Evolutionary conservation across 2,888 invertebrate species (phyloP), one percentile per base, ranked within the genome.

Genomic region (Deilephila porcellus): DNA sequence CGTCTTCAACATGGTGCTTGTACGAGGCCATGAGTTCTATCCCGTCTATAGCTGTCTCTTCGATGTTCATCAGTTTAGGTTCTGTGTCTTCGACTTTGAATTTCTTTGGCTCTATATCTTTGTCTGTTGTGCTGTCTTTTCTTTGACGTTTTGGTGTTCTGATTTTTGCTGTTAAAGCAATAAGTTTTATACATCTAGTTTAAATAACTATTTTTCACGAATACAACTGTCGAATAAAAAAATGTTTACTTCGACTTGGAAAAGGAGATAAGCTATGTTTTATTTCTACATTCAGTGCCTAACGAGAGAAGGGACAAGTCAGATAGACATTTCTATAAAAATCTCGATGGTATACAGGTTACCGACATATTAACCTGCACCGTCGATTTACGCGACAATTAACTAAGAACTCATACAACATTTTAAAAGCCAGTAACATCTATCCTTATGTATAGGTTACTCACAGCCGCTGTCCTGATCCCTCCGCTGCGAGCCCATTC

Each of bases 121-220:
- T 87, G 83, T 96, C 94, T 76, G 92, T 88, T 0, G 93, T 88
- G 89, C 97, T 95, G 88, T 96, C 95, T 85, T 96, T 95, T 72
- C 96, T 88, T 81, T 96, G 89, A 67, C 96, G 93, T 83, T 93
- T 93, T 4, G 93, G 88, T 56, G 91, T 92, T 70, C 95, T 88
- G 72, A 92, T 90, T 88, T 94, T 91, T 0, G 88, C 91, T 91
- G 81, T 79, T 84, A 73, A 76, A 25, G 83, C 78, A 37, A 81
- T 19, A 7, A 34, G 34, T 19, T n/a, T n/a, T 63, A n/a, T 45
- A 45, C 14, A 14, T 14, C 11, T 0, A 1, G 14, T 45, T 11
- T 14, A 45, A 11, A 11, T 14, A 45, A 45, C 14, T 11, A 11
- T 14, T 45, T 45, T 45, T 45, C 45, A 45, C 2, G 14, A 14